Evolutionary conservation across 2,888 invertebrate species (phyloP).

Genomic region (Choristoneura rosaceana): DNA sequence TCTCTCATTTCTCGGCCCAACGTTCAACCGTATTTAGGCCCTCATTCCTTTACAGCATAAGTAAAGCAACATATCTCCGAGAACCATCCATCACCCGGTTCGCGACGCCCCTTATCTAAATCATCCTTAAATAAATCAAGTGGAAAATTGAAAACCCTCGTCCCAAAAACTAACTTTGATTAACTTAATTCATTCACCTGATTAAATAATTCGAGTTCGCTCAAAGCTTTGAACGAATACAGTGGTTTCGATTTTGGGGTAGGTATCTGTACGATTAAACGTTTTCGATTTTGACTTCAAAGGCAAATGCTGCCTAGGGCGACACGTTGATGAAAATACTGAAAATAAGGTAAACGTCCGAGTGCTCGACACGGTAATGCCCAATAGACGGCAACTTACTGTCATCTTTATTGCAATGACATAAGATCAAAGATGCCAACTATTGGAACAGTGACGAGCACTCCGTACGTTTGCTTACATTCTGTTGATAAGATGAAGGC

Average conservation of each 20-base stretch:
- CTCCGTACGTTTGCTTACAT: too few relatives aligned
- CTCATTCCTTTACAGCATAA: slow-evolving; percentile 1
- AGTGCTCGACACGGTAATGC: too few relatives aligned
- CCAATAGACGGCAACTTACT: too few relatives aligned
- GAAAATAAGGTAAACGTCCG: too few relatives aligned
- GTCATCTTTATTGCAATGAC: too few relatives aligned
- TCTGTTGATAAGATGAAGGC: neutral
- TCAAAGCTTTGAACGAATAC: slow-evolving; percentile 36
- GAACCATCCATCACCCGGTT: slow-evolving; percentile 43
- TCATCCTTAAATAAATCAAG: slow-evolving; percentile 74
- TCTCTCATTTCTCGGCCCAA: slow-evolving; percentile 26
- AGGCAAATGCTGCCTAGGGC: neutral
- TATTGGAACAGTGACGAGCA: too few relatives aligned
- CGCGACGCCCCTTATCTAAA: slow-evolving; percentile 59
- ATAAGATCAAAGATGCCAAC: too few relatives aligned
- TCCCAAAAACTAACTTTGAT: slow-evolving; percentile 69
- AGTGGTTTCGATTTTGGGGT: slow-evolving; percentile 33
- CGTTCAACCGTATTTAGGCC: slow-evolving; percentile 13
- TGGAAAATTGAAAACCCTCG: slow-evolving; percentile 76
- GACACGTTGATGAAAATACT: neutral
- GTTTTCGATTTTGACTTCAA: neutral
- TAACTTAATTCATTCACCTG: slow-evolving; percentile 62
- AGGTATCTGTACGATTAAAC: neutral
- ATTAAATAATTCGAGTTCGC: slow-evolving; percentile 59
- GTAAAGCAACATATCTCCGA: slow-evolving; percentile 38